A percentile compares a stretch with the other conserved stretches of the same genome.
These are phyloP conservation scores for Mormyrops boulengeri DNA, from an alignment of 2,797 vertebrate species.

Conservation along the genomic window DNA sequence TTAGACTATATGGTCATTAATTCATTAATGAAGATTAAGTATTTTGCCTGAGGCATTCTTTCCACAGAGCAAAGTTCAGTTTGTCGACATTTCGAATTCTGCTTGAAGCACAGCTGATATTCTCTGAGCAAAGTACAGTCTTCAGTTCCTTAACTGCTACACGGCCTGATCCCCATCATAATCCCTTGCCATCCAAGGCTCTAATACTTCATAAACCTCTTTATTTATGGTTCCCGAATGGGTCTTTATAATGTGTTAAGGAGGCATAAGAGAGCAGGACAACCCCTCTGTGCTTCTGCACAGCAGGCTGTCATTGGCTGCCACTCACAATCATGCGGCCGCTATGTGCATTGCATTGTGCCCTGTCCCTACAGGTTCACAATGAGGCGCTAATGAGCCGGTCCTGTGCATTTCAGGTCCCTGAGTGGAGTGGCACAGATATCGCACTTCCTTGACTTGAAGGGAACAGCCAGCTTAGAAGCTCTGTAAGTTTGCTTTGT, in stretches of 20 bases:
- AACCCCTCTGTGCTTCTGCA: neutral
- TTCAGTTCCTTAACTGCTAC: neutral
- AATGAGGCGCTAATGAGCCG: neutral
- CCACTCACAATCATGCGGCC: neutral
- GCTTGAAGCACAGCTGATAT: neutral
- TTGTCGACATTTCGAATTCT: neutral
- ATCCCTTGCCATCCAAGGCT: neutral
- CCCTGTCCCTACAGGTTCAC: neutral
- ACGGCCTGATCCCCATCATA: neutral
- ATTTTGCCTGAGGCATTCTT: neutral
- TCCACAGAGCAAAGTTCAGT: neutral
- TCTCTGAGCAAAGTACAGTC: neutral
- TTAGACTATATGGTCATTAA: neutral
- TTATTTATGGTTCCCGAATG: neutral
- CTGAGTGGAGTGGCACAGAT: neutral
- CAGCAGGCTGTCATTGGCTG: neutral
- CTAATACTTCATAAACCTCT: neutral
- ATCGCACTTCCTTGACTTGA: constrained; percentile 57
- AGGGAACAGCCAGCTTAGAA: constrained; percentile 64
- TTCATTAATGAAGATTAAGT: neutral
- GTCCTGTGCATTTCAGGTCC: neutral
- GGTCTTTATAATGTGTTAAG: neutral
- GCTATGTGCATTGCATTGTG: neutral
- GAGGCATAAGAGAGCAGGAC: neutral
- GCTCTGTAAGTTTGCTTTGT: constrained; percentile 53